phyloP scores from a whole-genome alignment of 2,797 vertebrate species.

The Mormyrus hasselquistii region DNA sequence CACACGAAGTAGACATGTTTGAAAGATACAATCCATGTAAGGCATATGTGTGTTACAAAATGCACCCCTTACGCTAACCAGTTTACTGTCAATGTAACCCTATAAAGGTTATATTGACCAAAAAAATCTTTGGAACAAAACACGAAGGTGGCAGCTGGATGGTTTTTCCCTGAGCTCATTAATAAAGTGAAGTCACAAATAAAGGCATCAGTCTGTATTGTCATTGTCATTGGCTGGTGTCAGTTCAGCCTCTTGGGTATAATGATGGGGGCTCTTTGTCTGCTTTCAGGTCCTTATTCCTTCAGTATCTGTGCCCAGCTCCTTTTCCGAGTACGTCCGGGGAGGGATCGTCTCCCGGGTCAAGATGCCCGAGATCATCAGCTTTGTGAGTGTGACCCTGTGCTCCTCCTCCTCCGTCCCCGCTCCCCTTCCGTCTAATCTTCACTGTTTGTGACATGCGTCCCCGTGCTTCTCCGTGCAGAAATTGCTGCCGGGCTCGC shows the following conservation, averaged over 20 bases:
- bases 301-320: constrained; percentile 87
- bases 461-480: constrained; percentile 34
- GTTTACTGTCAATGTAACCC: too few species aligned
- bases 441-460: neutral
- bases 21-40: too few species aligned
- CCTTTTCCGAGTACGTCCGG: constrained; percentile 78
- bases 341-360: constrained; percentile 89
- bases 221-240: neutral
- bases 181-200: too few species aligned
- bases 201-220: too few species aligned
- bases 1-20: too few species aligned
- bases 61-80: too few species aligned
- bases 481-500: constrained; percentile 75
- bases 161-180: too few species aligned
- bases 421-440: neutral
- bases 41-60: too few species aligned
- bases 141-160: too few species aligned
- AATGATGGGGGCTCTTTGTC: neutral
- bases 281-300: constrained; percentile 76
- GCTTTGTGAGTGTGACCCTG: constrained; percentile 73
- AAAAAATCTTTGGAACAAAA: too few species aligned
- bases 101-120: too few species aligned
- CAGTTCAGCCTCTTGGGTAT: neutral
- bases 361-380: constrained; percentile 85
- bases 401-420: neutral